These are phyloP conservation scores for Zhuqinia jingwanae DNA, from an alignment of 2,888 invertebrate genomes.

Conservation along the genomic window DNA sequence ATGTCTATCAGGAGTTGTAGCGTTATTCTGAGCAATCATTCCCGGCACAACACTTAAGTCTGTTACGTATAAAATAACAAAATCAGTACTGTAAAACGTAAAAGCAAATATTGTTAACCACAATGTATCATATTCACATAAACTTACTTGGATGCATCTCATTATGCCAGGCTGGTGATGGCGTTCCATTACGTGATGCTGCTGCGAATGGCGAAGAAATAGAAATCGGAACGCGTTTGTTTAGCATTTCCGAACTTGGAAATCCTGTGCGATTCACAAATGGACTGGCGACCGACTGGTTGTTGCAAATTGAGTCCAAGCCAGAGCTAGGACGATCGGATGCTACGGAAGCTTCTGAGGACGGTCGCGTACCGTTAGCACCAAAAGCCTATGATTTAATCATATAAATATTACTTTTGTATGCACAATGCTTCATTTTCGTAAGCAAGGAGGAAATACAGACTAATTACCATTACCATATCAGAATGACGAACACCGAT, in stretches of 20 bases:
- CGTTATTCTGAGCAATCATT: conserved; percentile 36
- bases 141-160: conserved; percentile 56
- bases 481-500: conserved; percentile 62
- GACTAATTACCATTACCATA: too few relatives aligned
- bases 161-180: conserved; percentile 64
- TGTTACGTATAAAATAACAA: too few relatives aligned
- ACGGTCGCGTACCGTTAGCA: conserved; percentile 67
- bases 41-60: conserved; percentile 49
- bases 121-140: neutral
- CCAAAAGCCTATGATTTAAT: conserved; percentile 51
- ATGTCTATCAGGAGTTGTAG: conserved; percentile 39
- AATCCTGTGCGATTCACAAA: conserved; percentile 36
- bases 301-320: conserved; percentile 56
- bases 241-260: conserved; percentile 34
- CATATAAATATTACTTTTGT: neutral
- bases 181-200: conserved; percentile 61
- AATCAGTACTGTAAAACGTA: too few relatives aligned
- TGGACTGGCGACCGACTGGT: conserved; percentile 40
- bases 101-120: neutral
- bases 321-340: conserved; percentile 70
- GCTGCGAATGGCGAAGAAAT: conserved; percentile 58
- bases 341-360: conserved; percentile 65
- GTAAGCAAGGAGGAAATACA: too few relatives aligned
- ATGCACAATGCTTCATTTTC: too few relatives aligned
- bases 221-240: conserved; percentile 51